Percentiles rank a stretch among this genome's conserved stretches.
phyloP scores from a whole-genome alignment of 2,113 vertebrate genomes.

The Gymnorhina tibicen region DNA sequence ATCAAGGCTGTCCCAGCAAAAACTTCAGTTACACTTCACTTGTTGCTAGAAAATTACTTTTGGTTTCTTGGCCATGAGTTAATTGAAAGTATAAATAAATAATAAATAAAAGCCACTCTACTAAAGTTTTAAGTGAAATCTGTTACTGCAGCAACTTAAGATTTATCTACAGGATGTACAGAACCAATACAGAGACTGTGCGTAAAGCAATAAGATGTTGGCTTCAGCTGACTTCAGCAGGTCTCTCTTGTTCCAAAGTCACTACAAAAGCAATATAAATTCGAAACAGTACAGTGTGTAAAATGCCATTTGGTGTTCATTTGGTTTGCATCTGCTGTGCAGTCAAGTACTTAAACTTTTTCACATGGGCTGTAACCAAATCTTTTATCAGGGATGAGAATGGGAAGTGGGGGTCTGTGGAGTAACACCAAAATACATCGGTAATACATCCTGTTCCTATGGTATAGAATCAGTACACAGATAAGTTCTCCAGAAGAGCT shows the following conservation, averaged over 20 bases:
- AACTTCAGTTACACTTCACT: neutral
- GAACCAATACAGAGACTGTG: neutral
- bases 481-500: neutral
- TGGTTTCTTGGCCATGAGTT: neutral
- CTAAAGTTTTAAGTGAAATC: neutral
- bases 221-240: neutral
- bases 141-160: neutral
- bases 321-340: neutral
- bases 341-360: neutral
- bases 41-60: neutral
- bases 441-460: neutral
- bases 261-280: neutral
- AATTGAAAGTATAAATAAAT: neutral
- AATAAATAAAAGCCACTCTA: neutral
- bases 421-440: neutral
- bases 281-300: fast-evolving
- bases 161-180: neutral
- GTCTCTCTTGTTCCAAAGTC: neutral
- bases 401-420: neutral
- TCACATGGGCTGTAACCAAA: neutral
- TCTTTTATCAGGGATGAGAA: neutral
- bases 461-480: neutral
- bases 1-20: neutral
- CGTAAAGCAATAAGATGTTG: neutral
- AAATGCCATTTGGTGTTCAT: neutral